Evolutionary conservation across 2,113 vertebrate genomes (phyloP), one percentile per base, ranked within the genome.

Genomic region (Halichoeres trimaculatus): DNA sequence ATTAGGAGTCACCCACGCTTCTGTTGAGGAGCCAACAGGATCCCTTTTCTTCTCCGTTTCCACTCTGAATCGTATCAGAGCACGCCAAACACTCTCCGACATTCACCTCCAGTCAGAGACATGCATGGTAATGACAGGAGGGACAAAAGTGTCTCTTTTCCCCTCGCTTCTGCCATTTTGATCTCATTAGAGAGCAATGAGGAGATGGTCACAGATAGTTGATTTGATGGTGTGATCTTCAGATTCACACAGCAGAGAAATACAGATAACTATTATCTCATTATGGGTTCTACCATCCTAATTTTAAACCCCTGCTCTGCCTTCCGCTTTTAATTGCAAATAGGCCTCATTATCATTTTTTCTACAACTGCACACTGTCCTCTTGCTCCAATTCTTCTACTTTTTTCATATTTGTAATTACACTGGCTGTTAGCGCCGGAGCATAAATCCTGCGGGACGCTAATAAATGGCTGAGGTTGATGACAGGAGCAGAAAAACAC

Each of bases 331-430:
- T 75, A 85, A 87, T 72, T 79, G 81, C 63, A 79, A 79, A 79
- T 34, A 24, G 54, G 50, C 34, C 55, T 83, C 61, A 84, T 83
- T 78, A 85, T 80, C 57, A 80, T 61, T 78, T 84, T 85, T 77
- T 81, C 67, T 10, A 60, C 70, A 77, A 80, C 67, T 72, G 51
- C 73, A 81, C 47, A 55, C 75, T 36, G 38, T 80, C 66, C 63
- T 77, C 70, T 65, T 62, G 17, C 63, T 78, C 48, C 54, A 47
- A 85, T 81, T 67, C 68, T 70, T 72, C 20, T 22, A 55, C 59
- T 83, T 83, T 30, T 86, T 80, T 84, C 80, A 85, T 77, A 81
- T 65, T 60, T 51, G 26, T 85, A 88, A 88, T 90, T 87, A 86
- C 56, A 26, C 45, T 74, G 78, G 77, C 62, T 66, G 79, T 80